These are phyloP conservation scores for Crotophaga sulcirostris DNA, from an alignment of 2,113 vertebrate species.

Conservation along the genomic window DNA sequence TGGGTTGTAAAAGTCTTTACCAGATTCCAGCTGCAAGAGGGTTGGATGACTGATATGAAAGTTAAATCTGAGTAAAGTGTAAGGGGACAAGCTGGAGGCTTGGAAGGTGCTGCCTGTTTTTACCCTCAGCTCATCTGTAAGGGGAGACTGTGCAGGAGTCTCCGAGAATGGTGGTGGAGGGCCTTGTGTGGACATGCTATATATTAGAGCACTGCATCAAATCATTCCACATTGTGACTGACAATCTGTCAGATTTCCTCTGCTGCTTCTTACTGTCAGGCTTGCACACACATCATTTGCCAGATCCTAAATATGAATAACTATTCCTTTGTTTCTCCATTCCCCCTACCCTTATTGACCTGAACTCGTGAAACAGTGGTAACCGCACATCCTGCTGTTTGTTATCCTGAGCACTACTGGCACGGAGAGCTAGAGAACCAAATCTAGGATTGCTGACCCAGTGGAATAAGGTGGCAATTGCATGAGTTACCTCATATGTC, in stretches of 20 bases:
- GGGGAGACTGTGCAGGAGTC: not conserved
- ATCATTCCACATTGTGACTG: not conserved
- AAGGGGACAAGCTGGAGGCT: not conserved
- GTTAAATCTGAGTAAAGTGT: not conserved
- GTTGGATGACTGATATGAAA: not conserved
- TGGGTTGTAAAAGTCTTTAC: not conserved
- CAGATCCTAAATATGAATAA: not conserved
- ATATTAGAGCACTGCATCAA: not conserved
- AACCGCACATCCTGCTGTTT: not conserved
- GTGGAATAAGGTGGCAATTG: not conserved
- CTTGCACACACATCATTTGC: not conserved
- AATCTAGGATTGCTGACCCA: not conserved
- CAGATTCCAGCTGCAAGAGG: not conserved
- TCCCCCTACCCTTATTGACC: not conserved
- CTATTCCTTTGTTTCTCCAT: not conserved
- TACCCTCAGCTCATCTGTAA: not conserved
- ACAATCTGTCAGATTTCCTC: not conserved
- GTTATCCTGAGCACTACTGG: not conserved
- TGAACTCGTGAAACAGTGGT: not conserved
- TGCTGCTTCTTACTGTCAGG: not conserved
- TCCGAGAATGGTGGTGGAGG: not conserved
- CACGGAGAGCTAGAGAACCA: not conserved
- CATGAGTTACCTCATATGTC: not conserved
- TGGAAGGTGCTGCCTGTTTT: not conserved
- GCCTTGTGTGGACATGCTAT: fast-evolving